A percentile compares a stretch with the other conserved stretches of the same genome.
Conservation (phyloP, 2,888 invertebrate species). For the Protophormia terraenovae region DNA sequence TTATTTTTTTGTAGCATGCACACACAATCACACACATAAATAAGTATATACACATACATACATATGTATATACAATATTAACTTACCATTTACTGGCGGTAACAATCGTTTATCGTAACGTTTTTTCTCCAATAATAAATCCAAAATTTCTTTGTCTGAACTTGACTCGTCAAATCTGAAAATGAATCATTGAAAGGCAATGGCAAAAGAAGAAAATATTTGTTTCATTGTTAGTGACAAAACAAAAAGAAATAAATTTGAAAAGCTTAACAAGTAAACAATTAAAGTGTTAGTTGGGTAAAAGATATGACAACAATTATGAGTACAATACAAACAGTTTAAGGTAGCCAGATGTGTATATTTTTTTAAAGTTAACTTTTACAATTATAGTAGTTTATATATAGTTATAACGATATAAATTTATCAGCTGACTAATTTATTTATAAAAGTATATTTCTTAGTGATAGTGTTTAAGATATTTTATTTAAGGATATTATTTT, state of each 20-base stretch:
- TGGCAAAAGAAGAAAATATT: constrained; percentile 36
- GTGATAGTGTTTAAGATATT: too few species aligned
- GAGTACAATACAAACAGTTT: not conserved
- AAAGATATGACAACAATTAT: constrained; percentile 25
- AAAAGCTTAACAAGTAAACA: constrained; percentile 53
- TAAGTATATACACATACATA: not conserved
- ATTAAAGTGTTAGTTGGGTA: constrained; percentile 36
- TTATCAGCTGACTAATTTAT: too few species aligned
- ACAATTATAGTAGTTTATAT: not conserved
- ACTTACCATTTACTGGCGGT: constrained; percentile 93
- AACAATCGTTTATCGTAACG: constrained; percentile 96
- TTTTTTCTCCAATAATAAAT: constrained; percentile 92
- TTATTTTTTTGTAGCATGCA: not conserved
- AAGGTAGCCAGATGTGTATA: not conserved
- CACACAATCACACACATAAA: not conserved
- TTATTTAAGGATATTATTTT: too few species aligned
- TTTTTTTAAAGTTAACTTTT: too few species aligned
- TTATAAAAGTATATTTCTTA: too few species aligned
- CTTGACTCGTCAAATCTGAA: constrained; percentile 93
- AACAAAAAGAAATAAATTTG: constrained; percentile 8
- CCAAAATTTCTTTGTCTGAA: constrained; percentile 96
- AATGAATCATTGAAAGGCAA: constrained; percentile 56
- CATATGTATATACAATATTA: not conserved
- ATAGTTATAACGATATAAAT: too few species aligned
- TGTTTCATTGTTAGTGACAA: constrained; percentile 40